These are phyloP conservation scores for Notiomystis cincta DNA, from an alignment of 2,113 vertebrate species.

Conservation along the genomic window DNA sequence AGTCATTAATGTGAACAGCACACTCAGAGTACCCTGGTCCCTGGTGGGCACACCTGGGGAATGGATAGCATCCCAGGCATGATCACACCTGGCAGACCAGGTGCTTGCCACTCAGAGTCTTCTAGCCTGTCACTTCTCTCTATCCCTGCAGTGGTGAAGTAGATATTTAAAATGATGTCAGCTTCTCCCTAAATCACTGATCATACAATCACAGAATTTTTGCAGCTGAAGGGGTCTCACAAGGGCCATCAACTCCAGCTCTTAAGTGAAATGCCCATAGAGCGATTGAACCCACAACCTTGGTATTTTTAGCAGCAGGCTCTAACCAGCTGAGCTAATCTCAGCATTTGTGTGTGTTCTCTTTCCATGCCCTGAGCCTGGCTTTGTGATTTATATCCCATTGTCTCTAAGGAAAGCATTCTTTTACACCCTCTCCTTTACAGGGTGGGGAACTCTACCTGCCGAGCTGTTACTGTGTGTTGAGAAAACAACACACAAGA, in stretches of 20 bases:
- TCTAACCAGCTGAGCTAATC: background rate
- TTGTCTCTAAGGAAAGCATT: background rate
- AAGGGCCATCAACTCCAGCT: background rate
- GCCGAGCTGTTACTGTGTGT: background rate
- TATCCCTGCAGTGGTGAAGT: background rate
- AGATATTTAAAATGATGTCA: background rate
- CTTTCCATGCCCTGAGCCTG: background rate
- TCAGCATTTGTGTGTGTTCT: background rate
- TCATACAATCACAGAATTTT: background rate
- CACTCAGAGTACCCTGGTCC: background rate
- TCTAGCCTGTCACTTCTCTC: background rate
- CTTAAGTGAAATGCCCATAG: background rate
- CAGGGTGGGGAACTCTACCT: background rate
- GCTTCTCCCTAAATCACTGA: background rate
- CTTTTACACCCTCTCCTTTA: background rate
- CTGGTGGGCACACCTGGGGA: background rate
- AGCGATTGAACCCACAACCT: background rate
- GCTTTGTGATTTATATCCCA: background rate
- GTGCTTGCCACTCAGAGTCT: background rate
- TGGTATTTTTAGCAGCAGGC: background rate
- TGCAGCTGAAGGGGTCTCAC: background rate
- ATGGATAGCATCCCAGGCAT: background rate
- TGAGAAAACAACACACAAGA: background rate
- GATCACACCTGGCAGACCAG: background rate
- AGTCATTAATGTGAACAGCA: background rate